These are phyloP conservation scores for Anadara kagoshimensis DNA, from an alignment of 1,140 invertebrate genomes.

Conservation along the genomic window DNA sequence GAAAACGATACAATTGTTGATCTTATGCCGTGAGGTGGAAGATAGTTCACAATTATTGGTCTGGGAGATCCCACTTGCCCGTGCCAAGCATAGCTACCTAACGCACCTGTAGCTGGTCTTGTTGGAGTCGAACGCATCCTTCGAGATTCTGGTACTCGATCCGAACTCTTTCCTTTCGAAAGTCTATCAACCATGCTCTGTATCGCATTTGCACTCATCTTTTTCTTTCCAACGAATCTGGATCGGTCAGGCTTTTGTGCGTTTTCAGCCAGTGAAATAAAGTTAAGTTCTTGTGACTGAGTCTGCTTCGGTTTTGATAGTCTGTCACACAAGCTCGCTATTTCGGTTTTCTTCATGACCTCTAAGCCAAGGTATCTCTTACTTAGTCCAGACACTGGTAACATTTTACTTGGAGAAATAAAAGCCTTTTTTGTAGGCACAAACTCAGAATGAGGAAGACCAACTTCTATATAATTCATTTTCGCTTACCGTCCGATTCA, in stretches of 20 bases:
- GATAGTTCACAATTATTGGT: too few relatives aligned
- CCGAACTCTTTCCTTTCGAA: not conserved
- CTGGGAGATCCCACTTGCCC: not conserved
- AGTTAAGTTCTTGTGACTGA: too few relatives aligned
- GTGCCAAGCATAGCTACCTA: slow-evolving; percentile 13
- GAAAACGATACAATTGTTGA: too few relatives aligned
- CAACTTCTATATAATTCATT: slow-evolving; percentile 12
- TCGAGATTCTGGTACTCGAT: not conserved
- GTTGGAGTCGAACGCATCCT: not conserved
- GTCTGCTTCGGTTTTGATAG: slow-evolving; percentile 2
- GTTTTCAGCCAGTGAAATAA: too few relatives aligned
- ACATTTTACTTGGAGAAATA: slow-evolving; percentile 4
- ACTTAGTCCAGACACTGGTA: slow-evolving; percentile 10
- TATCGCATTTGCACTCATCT: slow-evolving; percentile 14
- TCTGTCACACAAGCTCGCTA: not conserved
- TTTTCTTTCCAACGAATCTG: slow-evolving; percentile 3
- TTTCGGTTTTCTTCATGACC: slow-evolving; percentile 1
- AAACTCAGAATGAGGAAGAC: slow-evolving; percentile 12
- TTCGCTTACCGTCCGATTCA: too few relatives aligned
- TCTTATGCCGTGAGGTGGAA: too few relatives aligned
- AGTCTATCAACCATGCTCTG: slow-evolving; percentile 10
- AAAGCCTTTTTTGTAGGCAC: slow-evolving; percentile 15
- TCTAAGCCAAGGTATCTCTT: slow-evolving; percentile 6
- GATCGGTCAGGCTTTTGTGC: too few relatives aligned
- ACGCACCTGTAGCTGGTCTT: not conserved